A percentile compares a stretch with the other conserved stretches of the same genome.
Evolutionary conservation across 2,113 vertebrate genomes (phyloP).

Genomic region (Gymnorhina tibicen): DNA sequence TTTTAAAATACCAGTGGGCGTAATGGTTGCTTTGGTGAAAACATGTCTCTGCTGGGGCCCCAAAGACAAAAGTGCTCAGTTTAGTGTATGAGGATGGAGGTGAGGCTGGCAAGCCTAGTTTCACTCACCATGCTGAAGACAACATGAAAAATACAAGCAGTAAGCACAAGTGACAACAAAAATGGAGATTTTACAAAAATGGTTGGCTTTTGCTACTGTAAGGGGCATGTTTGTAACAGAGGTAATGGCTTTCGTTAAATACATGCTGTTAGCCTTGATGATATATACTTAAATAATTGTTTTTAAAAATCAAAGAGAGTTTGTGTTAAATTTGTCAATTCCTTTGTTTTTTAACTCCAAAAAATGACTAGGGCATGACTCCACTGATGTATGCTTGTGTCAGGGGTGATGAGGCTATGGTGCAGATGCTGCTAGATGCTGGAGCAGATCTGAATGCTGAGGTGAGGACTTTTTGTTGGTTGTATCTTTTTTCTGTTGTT

Average conservation of each 20-base stretch:
- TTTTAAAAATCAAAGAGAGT: not conserved
- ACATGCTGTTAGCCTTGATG: slow-evolving; percentile 26
- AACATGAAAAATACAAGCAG: not conserved
- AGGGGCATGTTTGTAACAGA: not conserved
- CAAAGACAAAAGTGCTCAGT: not conserved
- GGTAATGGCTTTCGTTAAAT: slow-evolving; percentile 6
- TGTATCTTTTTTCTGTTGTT: slow-evolving; percentile 26
- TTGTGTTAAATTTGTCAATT: slow-evolving; percentile 54
- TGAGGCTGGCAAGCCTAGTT: not conserved
- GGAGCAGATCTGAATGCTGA: slow-evolving; percentile 97
- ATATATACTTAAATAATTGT: slow-evolving; percentile 9
- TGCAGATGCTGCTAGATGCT: slow-evolving; percentile 98
- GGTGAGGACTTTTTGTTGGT: slow-evolving; percentile 78
- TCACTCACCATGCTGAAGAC: not conserved
- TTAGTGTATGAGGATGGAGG: not conserved
- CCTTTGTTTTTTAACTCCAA: slow-evolving; percentile 69
- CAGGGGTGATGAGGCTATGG: slow-evolving; percentile 98
- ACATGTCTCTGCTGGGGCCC: not conserved
- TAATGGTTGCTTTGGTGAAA: not conserved
- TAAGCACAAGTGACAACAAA: not conserved
- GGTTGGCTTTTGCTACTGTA: not conserved
- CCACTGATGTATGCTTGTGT: slow-evolving; percentile 98
- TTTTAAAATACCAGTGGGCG: not conserved
- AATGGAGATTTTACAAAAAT: not conserved
- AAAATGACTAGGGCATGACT: slow-evolving; percentile 89